These are phyloP conservation scores for Dissostichus mawsoni DNA, from an alignment of 2,113 vertebrate species.

Conservation along the genomic window DNA sequence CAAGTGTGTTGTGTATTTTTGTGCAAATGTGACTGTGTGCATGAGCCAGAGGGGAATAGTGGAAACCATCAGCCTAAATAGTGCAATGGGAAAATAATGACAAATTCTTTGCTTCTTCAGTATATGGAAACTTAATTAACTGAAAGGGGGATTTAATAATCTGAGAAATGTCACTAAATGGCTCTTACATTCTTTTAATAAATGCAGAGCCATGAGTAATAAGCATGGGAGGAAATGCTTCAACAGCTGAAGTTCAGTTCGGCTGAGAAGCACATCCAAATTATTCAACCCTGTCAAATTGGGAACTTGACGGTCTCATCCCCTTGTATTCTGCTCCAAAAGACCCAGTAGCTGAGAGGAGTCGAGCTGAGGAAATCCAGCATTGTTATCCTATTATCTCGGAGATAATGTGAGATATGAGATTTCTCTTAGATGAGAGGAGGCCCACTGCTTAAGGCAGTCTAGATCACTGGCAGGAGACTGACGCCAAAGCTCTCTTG, in stretches of 20 bases:
- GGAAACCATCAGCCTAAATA: conserved; percentile 63
- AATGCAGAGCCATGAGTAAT: conserved; percentile 39
- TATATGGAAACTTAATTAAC: conserved; percentile 22
- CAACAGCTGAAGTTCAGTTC: conserved; percentile 60
- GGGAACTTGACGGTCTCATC: conserved; percentile 60
- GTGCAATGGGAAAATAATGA: conserved; percentile 58
- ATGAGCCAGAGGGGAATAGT: conserved; percentile 53
- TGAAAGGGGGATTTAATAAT: conserved; percentile 40
- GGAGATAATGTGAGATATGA: conserved; percentile 72
- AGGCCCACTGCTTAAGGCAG: conserved; percentile 62
- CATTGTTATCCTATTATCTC: conserved; percentile 75
- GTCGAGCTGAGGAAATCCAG: conserved; percentile 56
- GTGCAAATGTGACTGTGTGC: conserved; percentile 51
- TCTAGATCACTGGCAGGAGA: conserved; percentile 64
- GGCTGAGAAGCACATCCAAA: conserved; percentile 63
- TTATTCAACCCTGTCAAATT: conserved; percentile 66
- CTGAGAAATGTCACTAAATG: conserved; percentile 50
- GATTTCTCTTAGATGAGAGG: conserved; percentile 67
- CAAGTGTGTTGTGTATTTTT: conserved; percentile 59
- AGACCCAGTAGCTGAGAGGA: conserved; percentile 49
- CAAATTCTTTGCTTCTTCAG: conserved; percentile 24
- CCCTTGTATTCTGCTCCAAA: conserved; percentile 60
- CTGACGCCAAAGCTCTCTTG: conserved; percentile 51
- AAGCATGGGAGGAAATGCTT: conserved; percentile 54
- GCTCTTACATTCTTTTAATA: background rate